Evolutionary conservation across 1,140 invertebrate species (phyloP).

Genomic region (Amphibalanus amphitrite): DNA sequence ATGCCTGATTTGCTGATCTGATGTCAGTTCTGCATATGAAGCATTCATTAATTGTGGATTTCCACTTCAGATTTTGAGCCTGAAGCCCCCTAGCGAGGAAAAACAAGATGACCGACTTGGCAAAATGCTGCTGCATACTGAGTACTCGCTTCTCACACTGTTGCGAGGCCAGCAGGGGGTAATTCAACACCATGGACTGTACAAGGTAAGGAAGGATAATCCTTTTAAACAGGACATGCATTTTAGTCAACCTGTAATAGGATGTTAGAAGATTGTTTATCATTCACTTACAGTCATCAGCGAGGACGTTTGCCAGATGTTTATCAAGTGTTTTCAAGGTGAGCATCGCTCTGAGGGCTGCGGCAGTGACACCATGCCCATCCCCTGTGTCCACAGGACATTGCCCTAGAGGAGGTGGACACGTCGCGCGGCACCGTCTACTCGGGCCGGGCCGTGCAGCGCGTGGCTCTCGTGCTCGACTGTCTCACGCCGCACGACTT

Average conservation of each 20-base stretch:
- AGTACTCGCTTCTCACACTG: slow-evolving; percentile 54
- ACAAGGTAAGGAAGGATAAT: slow-evolving; percentile 37
- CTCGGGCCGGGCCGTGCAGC: slow-evolving; percentile 40
- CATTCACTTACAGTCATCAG: not conserved
- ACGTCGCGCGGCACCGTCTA: slow-evolving; percentile 34
- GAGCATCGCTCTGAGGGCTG: not conserved
- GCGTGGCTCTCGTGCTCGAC: slow-evolving; percentile 56
- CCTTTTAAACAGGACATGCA: not conserved
- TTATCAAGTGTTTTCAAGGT: not conserved
- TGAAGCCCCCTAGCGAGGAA: slow-evolving; percentile 39
- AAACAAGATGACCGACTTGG: slow-evolving; percentile 59
- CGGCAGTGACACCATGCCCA: not conserved
- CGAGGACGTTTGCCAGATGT: not conserved
- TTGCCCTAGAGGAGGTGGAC: slow-evolving; percentile 43
- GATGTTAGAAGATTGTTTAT: not conserved
- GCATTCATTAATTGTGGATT: too few species aligned
- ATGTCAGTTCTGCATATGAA: not conserved
- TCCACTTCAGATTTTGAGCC: slow-evolving; percentile 31
- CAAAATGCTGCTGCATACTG: slow-evolving; percentile 63
- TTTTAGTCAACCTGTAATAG: not conserved
- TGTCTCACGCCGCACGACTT: slow-evolving; percentile 58
- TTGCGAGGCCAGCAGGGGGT: slow-evolving; percentile 52
- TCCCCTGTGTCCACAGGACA: slow-evolving; percentile 36
- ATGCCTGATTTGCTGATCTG: too few species aligned
- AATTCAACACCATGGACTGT: slow-evolving; percentile 59